Conservation (phyloP, 2,797 vertebrate genomes). For the Notolepis coatsorum region DNA sequence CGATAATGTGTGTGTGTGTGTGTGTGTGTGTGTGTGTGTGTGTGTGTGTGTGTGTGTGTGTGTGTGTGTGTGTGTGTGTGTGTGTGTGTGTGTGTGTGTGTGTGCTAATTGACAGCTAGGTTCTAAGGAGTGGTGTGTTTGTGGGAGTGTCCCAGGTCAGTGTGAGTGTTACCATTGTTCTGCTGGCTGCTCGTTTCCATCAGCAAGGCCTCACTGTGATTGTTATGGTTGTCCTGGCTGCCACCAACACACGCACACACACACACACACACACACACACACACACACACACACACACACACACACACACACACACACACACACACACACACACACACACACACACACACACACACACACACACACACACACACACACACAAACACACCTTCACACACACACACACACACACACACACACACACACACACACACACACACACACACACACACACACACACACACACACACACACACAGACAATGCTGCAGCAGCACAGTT, state of each 20-base stretch:
- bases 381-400: no score
- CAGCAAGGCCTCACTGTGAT: constrained; percentile 56
- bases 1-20: constrained; percentile 13
- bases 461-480: no score
- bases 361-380: no score
- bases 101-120: neutral
- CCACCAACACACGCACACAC: constrained; percentile 15
- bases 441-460: no score
- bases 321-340: neutral
- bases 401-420: no score
- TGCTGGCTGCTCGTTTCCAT: constrained; percentile 13
- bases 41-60: constrained; percentile 16
- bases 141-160: constrained; percentile 4
- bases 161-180: constrained; percentile 27
- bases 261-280: neutral
- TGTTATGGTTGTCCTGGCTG: constrained; percentile 38
- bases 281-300: neutral
- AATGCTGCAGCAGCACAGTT: no score
- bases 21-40: constrained; percentile 10
- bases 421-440: no score
- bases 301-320: constrained; percentile 16
- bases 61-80: constrained; percentile 11
- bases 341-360: no score
- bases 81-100: constrained; percentile 5
- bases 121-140: constrained; percentile 19